Evolutionary conservation across 2,888 invertebrate genomes (phyloP).

Genomic region (Hydroisotoma schaefferi): DNA sequence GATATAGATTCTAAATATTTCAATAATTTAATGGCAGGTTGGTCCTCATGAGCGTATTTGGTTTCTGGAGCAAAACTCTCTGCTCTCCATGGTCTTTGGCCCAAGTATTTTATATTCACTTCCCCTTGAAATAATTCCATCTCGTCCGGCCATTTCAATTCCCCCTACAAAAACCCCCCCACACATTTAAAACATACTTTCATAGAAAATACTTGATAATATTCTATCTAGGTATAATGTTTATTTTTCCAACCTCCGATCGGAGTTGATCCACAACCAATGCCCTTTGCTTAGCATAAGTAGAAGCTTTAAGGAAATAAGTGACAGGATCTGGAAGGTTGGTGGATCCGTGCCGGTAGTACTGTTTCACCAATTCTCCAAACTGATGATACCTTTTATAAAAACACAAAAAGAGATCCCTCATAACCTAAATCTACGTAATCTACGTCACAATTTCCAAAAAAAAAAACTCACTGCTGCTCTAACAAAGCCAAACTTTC

Average conservation of each 20-base stretch:
- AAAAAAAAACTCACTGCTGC: conserved; percentile 68
- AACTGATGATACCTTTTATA: conserved; percentile 38
- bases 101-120: conserved; percentile 33
- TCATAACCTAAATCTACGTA: background rate
- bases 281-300: conserved; percentile 37
- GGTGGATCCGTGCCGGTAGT: conserved; percentile 23
- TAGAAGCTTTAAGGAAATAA: conserved; percentile 39
- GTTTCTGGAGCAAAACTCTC: conserved; percentile 12
- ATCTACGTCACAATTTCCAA: background rate
- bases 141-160: conserved; percentile 30
- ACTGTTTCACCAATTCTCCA: conserved; percentile 42
- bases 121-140: conserved; percentile 29
- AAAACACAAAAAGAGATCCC: no score
- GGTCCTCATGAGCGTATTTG: conserved; percentile 19
- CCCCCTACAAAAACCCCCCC: background rate
- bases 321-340: conserved; percentile 42
- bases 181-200: no score
- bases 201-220: no score
- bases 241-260: no score
- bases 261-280: no score
- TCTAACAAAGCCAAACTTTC: conserved; percentile 96
- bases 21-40: conserved; percentile 26
- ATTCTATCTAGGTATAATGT: no score
- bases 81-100: conserved; percentile 44
- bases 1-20: conserved; percentile 31